Percentiles rank a stretch among this genome's conserved stretches.
Evolutionary conservation across 35 echinoderm and acorn worm species (phyloP).

Genomic region (Holothuria glaberrima): DNA sequence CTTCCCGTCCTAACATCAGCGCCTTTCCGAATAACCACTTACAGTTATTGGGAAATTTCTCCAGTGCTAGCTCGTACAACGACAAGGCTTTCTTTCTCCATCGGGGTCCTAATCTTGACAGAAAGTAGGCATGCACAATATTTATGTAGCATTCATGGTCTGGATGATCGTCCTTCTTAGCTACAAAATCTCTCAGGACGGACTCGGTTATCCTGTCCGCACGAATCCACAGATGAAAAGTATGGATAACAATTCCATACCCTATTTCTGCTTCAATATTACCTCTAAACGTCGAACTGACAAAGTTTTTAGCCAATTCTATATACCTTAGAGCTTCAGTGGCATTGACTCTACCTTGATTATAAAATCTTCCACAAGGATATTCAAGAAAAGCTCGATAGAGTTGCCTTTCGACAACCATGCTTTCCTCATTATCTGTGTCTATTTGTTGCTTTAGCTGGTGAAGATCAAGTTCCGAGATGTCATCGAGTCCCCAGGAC

Average conservation of each 20-base stretch:
- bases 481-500: constrained; percentile 15
- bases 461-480: constrained; percentile 1
- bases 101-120: constrained; percentile 25
- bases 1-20: constrained; percentile 5
- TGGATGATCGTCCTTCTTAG: neutral
- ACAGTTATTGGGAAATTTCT: neutral
- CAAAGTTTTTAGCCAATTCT: neutral
- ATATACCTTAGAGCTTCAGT: neutral
- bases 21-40: constrained; percentile 16
- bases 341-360: neutral
- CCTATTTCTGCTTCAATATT: neutral
- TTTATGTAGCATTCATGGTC: neutral
- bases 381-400: constrained; percentile 35
- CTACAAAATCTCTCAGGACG: neutral
- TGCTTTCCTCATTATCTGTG: neutral
- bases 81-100: neutral
- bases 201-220: neutral
- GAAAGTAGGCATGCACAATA: constrained; percentile 9
- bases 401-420: neutral
- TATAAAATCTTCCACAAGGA: constrained; percentile 1
- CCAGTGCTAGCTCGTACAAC: neutral
- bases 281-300: neutral
- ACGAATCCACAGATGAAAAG: constrained; percentile 13
- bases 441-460: neutral
- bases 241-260: neutral